These are phyloP conservation scores for Acrossocheilus fasciatus DNA, from an alignment of 2,797 vertebrate genomes.

Conservation along the genomic window DNA sequence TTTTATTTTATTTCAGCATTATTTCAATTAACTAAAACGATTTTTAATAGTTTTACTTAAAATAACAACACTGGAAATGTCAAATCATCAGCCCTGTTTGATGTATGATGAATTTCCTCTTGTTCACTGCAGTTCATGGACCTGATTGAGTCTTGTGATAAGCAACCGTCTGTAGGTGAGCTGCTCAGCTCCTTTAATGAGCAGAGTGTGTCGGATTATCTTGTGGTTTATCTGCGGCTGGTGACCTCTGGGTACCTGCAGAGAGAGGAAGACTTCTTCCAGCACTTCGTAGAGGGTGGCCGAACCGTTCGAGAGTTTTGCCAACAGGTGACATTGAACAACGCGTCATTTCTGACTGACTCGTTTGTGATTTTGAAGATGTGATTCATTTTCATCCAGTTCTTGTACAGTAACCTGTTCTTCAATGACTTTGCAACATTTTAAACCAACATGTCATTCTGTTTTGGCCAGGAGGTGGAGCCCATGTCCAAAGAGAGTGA, in stretches of 20 bases:
- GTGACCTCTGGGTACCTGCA: constrained; percentile 94
- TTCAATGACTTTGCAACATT: constrained; percentile 41
- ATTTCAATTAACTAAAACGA: not conserved
- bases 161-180: constrained; percentile 85
- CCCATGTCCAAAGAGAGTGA: constrained; percentile 98
- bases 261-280: constrained; percentile 85
- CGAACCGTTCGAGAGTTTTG: constrained; percentile 96
- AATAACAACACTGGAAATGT: not conserved
- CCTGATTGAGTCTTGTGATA: constrained; percentile 92
- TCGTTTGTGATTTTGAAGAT: not conserved
- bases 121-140: constrained; percentile 89
- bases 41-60: not conserved
- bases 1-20: not conserved
- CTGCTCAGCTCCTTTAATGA: constrained; percentile 91
- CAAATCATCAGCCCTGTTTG: not conserved
- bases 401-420: not conserved
- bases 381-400: not conserved
- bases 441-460: constrained; percentile 31
- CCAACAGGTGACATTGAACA: constrained; percentile 82
- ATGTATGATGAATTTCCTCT: not conserved
- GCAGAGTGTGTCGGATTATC: constrained; percentile 92
- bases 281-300: constrained; percentile 95
- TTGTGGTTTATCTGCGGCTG: constrained; percentile 93
- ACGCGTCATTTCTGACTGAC: not conserved
- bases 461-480: constrained; percentile 87